phyloP scores from a whole-genome alignment of 1,140 invertebrate species.

The Drosophila novamexicana region DNA sequence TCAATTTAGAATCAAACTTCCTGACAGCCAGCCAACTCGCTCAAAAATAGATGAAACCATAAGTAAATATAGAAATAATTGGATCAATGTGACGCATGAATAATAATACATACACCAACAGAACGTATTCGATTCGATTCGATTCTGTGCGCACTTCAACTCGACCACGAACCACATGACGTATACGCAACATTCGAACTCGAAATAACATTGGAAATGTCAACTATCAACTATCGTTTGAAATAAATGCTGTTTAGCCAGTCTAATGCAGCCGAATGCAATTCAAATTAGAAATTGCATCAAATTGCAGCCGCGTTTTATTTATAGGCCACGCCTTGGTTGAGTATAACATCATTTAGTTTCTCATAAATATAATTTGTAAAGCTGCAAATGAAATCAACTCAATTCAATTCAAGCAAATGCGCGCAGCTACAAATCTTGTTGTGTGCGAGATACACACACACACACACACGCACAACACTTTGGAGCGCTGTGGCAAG shows the following conservation, averaged over 20 bases:
- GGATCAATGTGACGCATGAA: constrained; percentile 43
- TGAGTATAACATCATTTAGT: constrained; percentile 11
- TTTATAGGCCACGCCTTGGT: constrained; percentile 8
- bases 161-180: constrained; percentile 39
- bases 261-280: constrained; percentile 9
- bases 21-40: constrained; percentile 16
- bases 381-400: constrained; percentile 30
- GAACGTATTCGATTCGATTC: constrained; percentile 14
- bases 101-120: constrained; percentile 2
- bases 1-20: constrained; percentile 37
- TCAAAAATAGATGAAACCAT: constrained; percentile 35
- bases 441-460: constrained; percentile 9
- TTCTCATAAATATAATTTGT: constrained; percentile 24
- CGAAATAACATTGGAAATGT: constrained; percentile 13
- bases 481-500: constrained; percentile 5
- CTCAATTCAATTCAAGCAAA: constrained; percentile 28
- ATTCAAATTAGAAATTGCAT: constrained; percentile 20
- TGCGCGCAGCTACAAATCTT: constrained; percentile 29
- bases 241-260: neutral
- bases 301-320: constrained; percentile 27
- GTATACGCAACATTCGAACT: constrained; percentile 31
- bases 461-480: constrained; percentile 11
- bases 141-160: constrained; percentile 30
- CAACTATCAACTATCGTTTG: constrained; percentile 1
- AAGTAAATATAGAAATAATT: constrained; percentile 47